phyloP scores from a whole-genome alignment of 1,140 invertebrate genomes.

The Caenorhabditis remanei region DNA sequence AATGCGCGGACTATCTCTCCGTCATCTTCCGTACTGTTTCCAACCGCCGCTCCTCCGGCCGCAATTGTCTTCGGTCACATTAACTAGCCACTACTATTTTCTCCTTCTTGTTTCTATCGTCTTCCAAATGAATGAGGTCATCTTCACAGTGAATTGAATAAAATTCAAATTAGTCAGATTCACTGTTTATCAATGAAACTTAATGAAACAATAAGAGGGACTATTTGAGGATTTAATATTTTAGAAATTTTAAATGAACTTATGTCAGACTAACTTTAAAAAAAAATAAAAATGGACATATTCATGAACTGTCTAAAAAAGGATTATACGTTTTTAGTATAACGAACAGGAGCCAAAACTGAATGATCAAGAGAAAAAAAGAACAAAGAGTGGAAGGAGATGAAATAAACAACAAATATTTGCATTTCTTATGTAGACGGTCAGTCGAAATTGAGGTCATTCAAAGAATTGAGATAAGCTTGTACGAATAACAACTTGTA shows the following conservation, averaged over 20 bases:
- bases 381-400: not conserved
- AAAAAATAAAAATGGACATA: too few relatives aligned
- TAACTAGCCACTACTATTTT: slow-evolving; percentile 44
- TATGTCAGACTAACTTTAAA: too few relatives aligned
- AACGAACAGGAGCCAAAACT: not conserved
- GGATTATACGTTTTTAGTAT: not conserved
- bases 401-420: slow-evolving; percentile 52
- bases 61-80: slow-evolving; percentile 51
- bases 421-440: slow-evolving; percentile 54
- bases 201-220: too few relatives aligned
- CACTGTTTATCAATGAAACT: not conserved
- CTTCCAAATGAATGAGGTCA: slow-evolving; percentile 43
- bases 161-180: slow-evolving; percentile 45
- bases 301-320: too few relatives aligned
- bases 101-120: not conserved
- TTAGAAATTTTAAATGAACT: too few relatives aligned
- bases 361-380: slow-evolving; percentile 2
- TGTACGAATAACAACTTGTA: slow-evolving; percentile 30
- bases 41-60: slow-evolving; percentile 26
- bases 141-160: slow-evolving; percentile 23
- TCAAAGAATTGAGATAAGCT: slow-evolving; percentile 53
- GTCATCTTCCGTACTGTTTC: slow-evolving; percentile 55
- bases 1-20: slow-evolving; percentile 52
- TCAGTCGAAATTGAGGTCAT: slow-evolving; percentile 43
- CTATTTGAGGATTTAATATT: too few relatives aligned